Evolutionary conservation across 2,113 vertebrate genomes (phyloP).

Genomic region (Trogon surrucura): DNA sequence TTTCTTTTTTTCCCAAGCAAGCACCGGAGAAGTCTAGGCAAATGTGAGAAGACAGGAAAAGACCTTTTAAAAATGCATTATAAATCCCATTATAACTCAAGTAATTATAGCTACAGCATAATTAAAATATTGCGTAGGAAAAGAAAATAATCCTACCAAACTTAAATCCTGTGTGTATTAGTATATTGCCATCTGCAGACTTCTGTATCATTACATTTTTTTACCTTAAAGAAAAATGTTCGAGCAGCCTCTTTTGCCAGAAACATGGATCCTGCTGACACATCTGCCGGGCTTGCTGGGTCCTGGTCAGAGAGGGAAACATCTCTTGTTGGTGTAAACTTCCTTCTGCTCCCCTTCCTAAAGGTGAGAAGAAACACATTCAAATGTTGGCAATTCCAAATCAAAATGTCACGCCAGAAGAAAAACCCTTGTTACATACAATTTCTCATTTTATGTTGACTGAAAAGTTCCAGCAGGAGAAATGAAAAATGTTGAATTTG

Average conservation of each 20-base stretch:
- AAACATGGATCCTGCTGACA: background rate
- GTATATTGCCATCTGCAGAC: background rate
- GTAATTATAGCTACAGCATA: background rate
- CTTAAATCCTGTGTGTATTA: background rate
- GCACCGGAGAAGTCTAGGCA: background rate
- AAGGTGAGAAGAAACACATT: background rate
- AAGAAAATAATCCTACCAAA: background rate
- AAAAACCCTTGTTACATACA: background rate
- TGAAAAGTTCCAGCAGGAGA: constrained; percentile 6
- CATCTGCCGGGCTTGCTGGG: background rate
- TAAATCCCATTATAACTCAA: background rate
- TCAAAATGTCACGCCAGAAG: constrained; percentile 2
- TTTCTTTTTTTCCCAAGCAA: background rate
- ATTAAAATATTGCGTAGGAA: constrained; percentile 22
- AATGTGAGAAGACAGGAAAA: constrained; percentile 13
- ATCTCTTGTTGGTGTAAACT: background rate
- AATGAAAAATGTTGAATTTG: background rate
- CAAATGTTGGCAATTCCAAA: background rate
- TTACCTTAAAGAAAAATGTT: background rate
- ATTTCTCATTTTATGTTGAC: constrained; percentile 1
- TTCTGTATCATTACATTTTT: background rate
- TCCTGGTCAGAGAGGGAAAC: background rate
- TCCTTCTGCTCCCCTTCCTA: background rate
- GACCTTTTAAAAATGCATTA: constrained; percentile 3
- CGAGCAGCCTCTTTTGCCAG: background rate